These are phyloP conservation scores for Orthosia incerta DNA, from an alignment of 2,888 invertebrate genomes.

Conservation along the genomic window DNA sequence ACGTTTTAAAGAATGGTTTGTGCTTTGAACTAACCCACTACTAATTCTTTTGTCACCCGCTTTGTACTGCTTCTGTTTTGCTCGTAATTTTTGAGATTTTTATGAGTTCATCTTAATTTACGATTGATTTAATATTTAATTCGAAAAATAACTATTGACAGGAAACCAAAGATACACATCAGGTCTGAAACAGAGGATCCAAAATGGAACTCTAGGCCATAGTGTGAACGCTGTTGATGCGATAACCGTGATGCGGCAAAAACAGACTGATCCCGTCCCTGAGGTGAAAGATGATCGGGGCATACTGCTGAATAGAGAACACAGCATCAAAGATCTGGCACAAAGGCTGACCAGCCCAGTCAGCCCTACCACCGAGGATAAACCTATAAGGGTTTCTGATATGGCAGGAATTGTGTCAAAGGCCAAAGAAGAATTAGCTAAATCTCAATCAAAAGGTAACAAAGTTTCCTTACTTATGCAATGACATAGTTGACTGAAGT, in stretches of 20 bases:
- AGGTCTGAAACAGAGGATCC: conserved; percentile 91
- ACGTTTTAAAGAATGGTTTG: conserved; percentile 88
- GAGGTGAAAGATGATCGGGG: conserved; percentile 92
- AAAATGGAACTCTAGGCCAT: conserved; percentile 91
- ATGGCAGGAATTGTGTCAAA: conserved; percentile 97
- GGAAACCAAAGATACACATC: conserved; percentile 91
- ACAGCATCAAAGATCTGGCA: conserved; percentile 96
- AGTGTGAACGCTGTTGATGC: conserved; percentile 87
- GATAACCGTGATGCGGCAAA: conserved; percentile 85
- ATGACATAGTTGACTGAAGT: neutral
- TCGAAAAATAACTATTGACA: conserved; percentile 68
- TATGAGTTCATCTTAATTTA: conserved; percentile 15
- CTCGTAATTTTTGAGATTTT: conserved; percentile 43
- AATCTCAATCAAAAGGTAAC: conserved; percentile 95
- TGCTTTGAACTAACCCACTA: conserved; percentile 84
- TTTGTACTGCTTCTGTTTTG: conserved; percentile 58
- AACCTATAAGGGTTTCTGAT: conserved; percentile 93
- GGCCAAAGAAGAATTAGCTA: conserved; percentile 97
- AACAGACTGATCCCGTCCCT: conserved; percentile 91
- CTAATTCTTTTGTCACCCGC: conserved; percentile 73
- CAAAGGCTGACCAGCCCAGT: conserved; percentile 95
- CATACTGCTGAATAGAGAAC: conserved; percentile 94
- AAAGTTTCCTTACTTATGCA: neutral
- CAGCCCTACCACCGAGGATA: conserved; percentile 91
- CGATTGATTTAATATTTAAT: conserved; percentile 9